These are phyloP conservation scores for Acomys russatus DNA, from an alignment of 2,797 vertebrate genomes.

Conservation along the genomic window DNA sequence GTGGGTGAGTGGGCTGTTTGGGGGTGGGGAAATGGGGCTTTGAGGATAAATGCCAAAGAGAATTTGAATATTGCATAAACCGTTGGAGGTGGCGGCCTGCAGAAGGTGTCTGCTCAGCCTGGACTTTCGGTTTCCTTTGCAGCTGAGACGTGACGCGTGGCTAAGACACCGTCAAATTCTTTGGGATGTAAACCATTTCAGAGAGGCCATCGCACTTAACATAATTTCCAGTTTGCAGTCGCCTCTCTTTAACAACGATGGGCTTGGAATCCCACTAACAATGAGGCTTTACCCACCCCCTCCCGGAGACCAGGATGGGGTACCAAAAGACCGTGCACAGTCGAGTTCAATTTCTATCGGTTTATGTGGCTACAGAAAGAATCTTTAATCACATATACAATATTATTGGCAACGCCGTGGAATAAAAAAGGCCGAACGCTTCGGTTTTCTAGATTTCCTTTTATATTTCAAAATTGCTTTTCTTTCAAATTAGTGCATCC, in stretches of 20 bases:
- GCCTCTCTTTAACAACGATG: conserved; percentile 71
- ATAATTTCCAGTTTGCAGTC: conserved; percentile 66
- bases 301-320: not conserved
- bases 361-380: conserved; percentile 32
- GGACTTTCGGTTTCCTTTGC: conserved; percentile 81
- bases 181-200: conserved; percentile 73
- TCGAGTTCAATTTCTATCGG: conserved; percentile 78
- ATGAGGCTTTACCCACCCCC: not conserved
- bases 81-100: conserved; percentile 79
- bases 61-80: conserved; percentile 84
- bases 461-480: conserved; percentile 74
- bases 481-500: conserved; percentile 63
- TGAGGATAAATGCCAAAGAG: conserved; percentile 79
- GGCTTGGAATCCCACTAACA: conserved; percentile 47
- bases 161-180: conserved; percentile 75
- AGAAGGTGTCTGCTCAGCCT: conserved; percentile 85
- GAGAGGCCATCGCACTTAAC: conserved; percentile 68
- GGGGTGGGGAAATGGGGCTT: not conserved
- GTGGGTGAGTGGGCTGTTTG: no score
- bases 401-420: conserved; percentile 61
- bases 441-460: conserved; percentile 68
- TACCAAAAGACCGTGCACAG: conserved; percentile 52
- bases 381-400: conserved; percentile 73
- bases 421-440: conserved; percentile 57
- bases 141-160: conserved; percentile 75